Base-by-base conservation (phyloP, 2,888 invertebrate genomes). In the Notocelia uddmanniana region DNA sequence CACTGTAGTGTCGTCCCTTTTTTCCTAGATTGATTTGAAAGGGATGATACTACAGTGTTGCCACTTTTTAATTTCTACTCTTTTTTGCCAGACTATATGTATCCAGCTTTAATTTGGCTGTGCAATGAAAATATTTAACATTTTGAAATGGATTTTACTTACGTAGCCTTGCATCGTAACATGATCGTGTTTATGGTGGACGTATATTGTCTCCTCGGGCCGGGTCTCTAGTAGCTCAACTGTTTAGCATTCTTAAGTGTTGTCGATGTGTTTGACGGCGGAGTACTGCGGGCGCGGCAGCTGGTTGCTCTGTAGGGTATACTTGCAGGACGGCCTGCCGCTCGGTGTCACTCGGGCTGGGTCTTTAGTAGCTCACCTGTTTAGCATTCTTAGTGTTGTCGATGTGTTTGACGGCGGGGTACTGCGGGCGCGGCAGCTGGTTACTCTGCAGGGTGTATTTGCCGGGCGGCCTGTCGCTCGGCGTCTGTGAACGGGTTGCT, bases 341-440 rank as follows among this genome's bases (percentile, higher is more conserved):
- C 8, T 45, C 45, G 2, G 45, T 13, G 1, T n/a, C 8, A 13
- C 45, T n/a, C n/a, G 6, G 45, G 45, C 8, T 9, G 31, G 31
- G 31, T 6, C 31, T 31, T 6, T 31, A 31, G 8, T 31, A 31
- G 69, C 77, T 74, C 70, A 93, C 94, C 89, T 95, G 95, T 85
- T 97, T 97, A 63, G 96, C 96, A 60, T 95, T 94, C 89, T 97
- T 97, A 8, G 95, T 93, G 89, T 95, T 96, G 78, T 92, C 94
- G 41, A 92, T 90, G 74, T 93, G 89, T 83, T 94, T 95, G 75
- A 94, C 94, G 50, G 92, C 81, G 11, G 94, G 94, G 80, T 95
- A 96, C 87, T 97, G 97, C 0, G 97, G 97, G 73, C 95, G 91
- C 0, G 97, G 97, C 77, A 97, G 90, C 81, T 97, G 96, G 70